phyloP scores from a whole-genome alignment of 1,140 invertebrate species.

The Papilio helenus region DNA sequence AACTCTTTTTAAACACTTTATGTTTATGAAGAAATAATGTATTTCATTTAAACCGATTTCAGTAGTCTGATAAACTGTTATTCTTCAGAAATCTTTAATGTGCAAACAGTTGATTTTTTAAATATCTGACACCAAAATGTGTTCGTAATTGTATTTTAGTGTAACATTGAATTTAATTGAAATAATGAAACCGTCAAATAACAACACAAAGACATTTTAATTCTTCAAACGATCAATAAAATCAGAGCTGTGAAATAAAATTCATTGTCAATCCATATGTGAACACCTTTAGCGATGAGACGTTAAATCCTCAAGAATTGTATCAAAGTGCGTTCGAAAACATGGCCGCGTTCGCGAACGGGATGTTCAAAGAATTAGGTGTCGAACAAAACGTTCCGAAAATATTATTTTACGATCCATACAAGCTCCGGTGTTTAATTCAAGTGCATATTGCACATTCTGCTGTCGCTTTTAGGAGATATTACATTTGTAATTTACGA shows the following conservation, averaged over 20 bases:
- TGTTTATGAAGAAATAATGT: not conserved
- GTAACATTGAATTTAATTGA: not conserved
- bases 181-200: not conserved
- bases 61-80: not conserved
- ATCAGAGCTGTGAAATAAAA: conserved; percentile 23
- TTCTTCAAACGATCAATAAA: conserved; percentile 25
- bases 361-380: conserved; percentile 41
- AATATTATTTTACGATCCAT: conserved; percentile 58
- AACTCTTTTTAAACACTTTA: not conserved
- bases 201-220: conserved; percentile 15
- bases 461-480: conserved; percentile 50
- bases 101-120: not conserved
- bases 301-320: conserved; percentile 37
- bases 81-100: not conserved
- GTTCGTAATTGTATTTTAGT: not conserved
- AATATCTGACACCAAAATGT: not conserved
- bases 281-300: conserved; percentile 46
- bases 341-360: conserved; percentile 27
- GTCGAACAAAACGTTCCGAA: conserved; percentile 49
- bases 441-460: conserved; percentile 55
- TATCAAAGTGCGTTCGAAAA: conserved; percentile 42
- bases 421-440: conserved; percentile 46
- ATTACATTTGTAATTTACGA: conserved; percentile 60
- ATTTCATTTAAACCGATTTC: not conserved
- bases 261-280: conserved; percentile 44